A percentile compares a stretch with the other conserved stretches of the same genome.
Evolutionary conservation across 2,113 vertebrate species (phyloP).

Genomic region (Tretioscincus oriximinensis): DNA sequence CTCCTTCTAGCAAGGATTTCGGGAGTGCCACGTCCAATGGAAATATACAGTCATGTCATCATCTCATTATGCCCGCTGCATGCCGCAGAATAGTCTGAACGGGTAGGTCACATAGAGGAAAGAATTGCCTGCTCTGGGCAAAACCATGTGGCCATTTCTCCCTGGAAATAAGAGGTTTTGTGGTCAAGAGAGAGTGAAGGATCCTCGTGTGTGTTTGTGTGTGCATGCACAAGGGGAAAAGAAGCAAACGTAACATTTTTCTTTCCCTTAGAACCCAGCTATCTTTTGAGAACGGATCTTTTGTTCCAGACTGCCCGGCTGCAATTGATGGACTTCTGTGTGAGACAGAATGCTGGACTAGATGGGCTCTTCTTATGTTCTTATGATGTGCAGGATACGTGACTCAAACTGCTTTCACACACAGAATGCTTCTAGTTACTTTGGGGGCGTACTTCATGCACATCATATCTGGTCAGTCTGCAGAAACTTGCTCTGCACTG

Average conservation of each 20-base stretch:
- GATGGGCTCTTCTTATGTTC: too few relatives aligned
- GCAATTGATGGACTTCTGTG: too few relatives aligned
- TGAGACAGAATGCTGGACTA: too few relatives aligned
- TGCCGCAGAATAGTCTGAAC: constrained; percentile 23
- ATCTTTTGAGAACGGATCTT: neutral
- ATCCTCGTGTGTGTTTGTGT: constrained; percentile 8
- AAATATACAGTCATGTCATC: constrained; percentile 41
- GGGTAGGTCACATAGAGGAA: neutral
- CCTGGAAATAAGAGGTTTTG: constrained; percentile 35
- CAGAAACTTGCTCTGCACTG: too few relatives aligned
- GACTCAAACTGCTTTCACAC: too few relatives aligned
- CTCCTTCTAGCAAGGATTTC: constrained; percentile 43
- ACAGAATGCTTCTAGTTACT: too few relatives aligned
- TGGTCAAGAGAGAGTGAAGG: constrained; percentile 1
- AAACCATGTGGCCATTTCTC: neutral
- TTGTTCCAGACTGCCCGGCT: too few relatives aligned
- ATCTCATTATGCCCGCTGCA: neutral
- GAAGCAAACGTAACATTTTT: constrained; percentile 9
- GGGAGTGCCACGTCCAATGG: constrained; percentile 33
- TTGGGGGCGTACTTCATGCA: too few relatives aligned
- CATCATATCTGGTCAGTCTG: too few relatives aligned
- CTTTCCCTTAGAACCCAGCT: neutral
- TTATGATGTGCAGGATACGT: too few relatives aligned
- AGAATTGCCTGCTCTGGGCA: neutral
- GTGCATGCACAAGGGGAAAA: constrained; percentile 2